These are phyloP conservation scores for Pantelozetes paolii DNA, from an alignment of 2,888 invertebrate species.

Conservation along the genomic window DNA sequence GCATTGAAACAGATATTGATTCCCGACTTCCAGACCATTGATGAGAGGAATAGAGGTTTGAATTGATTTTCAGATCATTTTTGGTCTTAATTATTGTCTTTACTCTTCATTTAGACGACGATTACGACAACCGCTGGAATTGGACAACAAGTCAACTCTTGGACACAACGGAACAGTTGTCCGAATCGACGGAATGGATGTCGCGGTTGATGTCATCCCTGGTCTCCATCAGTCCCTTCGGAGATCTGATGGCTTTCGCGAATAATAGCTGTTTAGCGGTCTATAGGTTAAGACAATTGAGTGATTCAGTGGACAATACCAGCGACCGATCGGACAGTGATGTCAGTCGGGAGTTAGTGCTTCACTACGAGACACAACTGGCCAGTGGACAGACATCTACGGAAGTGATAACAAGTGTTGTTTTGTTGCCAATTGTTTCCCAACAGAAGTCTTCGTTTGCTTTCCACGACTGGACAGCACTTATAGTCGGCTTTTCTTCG, in stretches of 20 bases:
- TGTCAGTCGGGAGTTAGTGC: not conserved
- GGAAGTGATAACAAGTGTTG: slow-evolving; percentile 41
- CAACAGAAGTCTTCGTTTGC: slow-evolving; percentile 50
- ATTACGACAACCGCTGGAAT: slow-evolving; percentile 43
- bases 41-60: slow-evolving; percentile 31
- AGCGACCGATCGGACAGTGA: not conserved
- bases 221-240: slow-evolving; percentile 67
- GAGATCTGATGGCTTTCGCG: slow-evolving; percentile 66
- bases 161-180: not conserved
- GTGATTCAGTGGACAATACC: not conserved
- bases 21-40: slow-evolving; percentile 35
- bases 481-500: slow-evolving; percentile 76
- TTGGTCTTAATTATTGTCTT: not conserved
- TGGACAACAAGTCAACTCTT: slow-evolving; percentile 41
- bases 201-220: slow-evolving; percentile 59
- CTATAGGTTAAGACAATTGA: slow-evolving; percentile 13
- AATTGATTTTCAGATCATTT: not conserved
- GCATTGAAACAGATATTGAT: slow-evolving; percentile 28
- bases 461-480: slow-evolving; percentile 87
- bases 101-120: slow-evolving; percentile 32
- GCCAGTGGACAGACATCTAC: not conserved
- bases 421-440: slow-evolving; percentile 42
- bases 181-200: slow-evolving; percentile 59
- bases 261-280: slow-evolving; percentile 58
- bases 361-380: not conserved